Evolutionary conservation across 2,113 vertebrate genomes (phyloP).

Genomic region (Amphilophus citrinellus): DNA sequence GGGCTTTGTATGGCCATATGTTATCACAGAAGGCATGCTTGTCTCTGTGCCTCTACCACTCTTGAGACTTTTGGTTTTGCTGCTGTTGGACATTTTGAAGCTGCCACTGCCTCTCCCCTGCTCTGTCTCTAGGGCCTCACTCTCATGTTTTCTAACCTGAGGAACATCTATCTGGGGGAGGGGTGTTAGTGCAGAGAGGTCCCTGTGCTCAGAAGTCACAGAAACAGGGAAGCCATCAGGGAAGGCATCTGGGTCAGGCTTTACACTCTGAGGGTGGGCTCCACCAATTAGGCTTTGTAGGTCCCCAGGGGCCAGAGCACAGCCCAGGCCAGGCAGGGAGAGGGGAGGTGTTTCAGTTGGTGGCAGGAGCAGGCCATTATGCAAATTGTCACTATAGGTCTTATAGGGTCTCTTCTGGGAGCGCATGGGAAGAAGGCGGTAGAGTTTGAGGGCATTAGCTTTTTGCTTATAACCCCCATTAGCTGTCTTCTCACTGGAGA

Average conservation of each 20-base stretch:
- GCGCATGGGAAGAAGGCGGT: conserved; percentile 93
- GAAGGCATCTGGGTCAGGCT: conserved; percentile 81
- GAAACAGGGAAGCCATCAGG: conserved; percentile 72
- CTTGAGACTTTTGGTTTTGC: conserved; percentile 75
- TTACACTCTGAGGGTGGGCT: conserved; percentile 73
- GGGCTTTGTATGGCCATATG: conserved; percentile 87
- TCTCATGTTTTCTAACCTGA: conserved; percentile 65
- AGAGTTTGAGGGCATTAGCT: conserved; percentile 93
- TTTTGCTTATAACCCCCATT: conserved; percentile 95
- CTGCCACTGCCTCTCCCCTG: conserved; percentile 58
- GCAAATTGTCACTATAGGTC: conserved; percentile 89
- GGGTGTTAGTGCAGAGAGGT: conserved; percentile 52
- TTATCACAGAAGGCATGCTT: conserved; percentile 84
- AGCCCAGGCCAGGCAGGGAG: conserved; percentile 74
- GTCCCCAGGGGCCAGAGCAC: conserved; percentile 72
- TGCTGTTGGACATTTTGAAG: conserved; percentile 69
- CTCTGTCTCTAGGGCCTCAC: conserved; percentile 63
- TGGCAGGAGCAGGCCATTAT: conserved; percentile 78
- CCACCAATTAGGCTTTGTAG: conserved; percentile 78
- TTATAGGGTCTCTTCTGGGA: conserved; percentile 93
- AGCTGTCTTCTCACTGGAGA: conserved; percentile 94
- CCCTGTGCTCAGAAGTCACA: conserved; percentile 63
- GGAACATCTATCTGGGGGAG: conserved; percentile 59
- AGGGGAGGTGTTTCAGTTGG: conserved; percentile 64
- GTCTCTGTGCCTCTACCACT: conserved; percentile 46